Conservation (phyloP, 2,113 vertebrate species). For the Poecile atricapillus region DNA sequence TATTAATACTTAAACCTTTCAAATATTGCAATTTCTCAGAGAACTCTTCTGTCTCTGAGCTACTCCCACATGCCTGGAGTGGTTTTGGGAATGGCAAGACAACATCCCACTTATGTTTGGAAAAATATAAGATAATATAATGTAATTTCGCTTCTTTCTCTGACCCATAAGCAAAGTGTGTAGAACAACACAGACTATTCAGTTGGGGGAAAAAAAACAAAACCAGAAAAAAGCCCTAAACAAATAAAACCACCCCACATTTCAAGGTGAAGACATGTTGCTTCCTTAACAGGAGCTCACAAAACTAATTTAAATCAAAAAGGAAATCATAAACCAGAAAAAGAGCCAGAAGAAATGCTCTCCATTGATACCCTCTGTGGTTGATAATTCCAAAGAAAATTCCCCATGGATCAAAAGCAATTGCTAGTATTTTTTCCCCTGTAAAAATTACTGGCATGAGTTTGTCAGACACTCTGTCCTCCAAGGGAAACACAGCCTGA, state of each 20-base stretch:
- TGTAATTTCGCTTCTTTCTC: neutral
- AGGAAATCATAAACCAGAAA: neutral
- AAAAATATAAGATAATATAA: neutral
- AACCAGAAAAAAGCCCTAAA: neutral
- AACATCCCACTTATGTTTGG: neutral
- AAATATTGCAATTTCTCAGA: neutral
- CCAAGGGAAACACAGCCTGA: neutral
- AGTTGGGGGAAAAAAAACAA: neutral
- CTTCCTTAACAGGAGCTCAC: neutral
- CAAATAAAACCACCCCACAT: neutral
- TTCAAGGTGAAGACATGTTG: neutral
- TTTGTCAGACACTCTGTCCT: neutral
- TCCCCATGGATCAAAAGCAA: accelerated
- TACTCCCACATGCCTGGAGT: neutral
- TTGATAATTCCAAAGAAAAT: neutral
- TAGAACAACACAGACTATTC: neutral
- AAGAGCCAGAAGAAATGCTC: neutral
- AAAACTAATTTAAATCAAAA: neutral
- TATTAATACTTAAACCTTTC: neutral
- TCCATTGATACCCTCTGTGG: neutral
- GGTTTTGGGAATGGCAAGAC: neutral
- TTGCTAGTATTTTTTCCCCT: neutral
- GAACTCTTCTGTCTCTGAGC: neutral
- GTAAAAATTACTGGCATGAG: neutral
- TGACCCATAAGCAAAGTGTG: neutral